Evolutionary conservation across 2,113 vertebrate species (phyloP), one percentile per base, ranked within the genome.

Genomic region (Ammodytes marinus): DNA sequence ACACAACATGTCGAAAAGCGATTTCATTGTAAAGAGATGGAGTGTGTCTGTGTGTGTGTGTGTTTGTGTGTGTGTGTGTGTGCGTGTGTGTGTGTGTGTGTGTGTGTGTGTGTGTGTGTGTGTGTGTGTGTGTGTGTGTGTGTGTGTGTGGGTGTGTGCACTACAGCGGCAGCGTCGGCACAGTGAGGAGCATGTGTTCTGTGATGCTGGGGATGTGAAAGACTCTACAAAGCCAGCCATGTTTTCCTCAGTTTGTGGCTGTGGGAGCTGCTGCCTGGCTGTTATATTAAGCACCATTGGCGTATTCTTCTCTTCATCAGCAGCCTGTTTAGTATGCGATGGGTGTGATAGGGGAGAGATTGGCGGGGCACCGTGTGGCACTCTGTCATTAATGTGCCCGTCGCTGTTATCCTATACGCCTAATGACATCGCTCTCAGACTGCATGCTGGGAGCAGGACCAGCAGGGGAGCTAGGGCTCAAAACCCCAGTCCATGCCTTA

Each of bases 371-470:
- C 90, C 81, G 93, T 93, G 92, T 90, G 95, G 92, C 91, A 95
- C 95, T 95, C 92, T 91, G 94, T 95, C 71, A 55, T 94, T 96
- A 96, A 96, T 93, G 94, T 90, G 93, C 92, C 94, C 93, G 93
- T 95, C 91, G 94, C 94, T 95, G 95, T 96, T 96, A 95, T 97
- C 96, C 27, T 27, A 95, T 86, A 92, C 94, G 93, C 91, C 93
- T 97, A 97, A 97, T 97, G 96, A 96, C 95, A 97, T 95, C 95
- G 89, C 92, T 85, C 87, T 93, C 92, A 95, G 91, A 96, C 78
- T 83, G 94, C 98, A 92, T 94, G 98, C 98, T 98, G 97, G 90
- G 97, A 97, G 96, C 94, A 85, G 91, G 95, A 96, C 91, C 93
- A 27, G 95, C 96, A 27, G 90, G 95, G 97, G 94, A 91, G 93